phyloP scores from a whole-genome alignment of 2,888 invertebrate species.

The Drosophila barbarae region DNA sequence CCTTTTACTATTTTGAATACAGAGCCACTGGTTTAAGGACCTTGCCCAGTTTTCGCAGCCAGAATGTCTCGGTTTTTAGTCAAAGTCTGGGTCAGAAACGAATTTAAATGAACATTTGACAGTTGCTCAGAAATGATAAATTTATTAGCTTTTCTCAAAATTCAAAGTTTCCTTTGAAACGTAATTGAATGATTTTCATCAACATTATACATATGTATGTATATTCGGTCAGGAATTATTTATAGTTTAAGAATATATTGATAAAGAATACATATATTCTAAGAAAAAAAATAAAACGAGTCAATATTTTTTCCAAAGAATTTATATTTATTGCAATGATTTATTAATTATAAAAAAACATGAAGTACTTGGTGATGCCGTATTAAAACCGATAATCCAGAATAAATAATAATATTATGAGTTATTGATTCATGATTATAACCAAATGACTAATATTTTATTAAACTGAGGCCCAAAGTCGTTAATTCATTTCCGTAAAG shows the following conservation, averaged over 20 bases:
- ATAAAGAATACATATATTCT: neutral
- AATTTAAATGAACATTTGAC: constrained; percentile 1
- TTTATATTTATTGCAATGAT: neutral
- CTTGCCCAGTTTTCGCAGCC: constrained; percentile 12
- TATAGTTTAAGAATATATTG: neutral
- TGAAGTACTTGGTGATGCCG: neutral
- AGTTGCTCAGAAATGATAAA: neutral
- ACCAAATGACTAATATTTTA: neutral
- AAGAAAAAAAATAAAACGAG: neutral
- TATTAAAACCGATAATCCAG: neutral
- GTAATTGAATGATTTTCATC: neutral
- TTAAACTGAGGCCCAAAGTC: neutral
- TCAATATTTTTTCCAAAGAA: neutral
- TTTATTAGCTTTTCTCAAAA: neutral
- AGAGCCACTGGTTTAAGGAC: constrained; percentile 15
- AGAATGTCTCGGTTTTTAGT: constrained; percentile 7
- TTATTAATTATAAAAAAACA: neutral
- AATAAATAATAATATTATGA: neutral
- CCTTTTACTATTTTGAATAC: neutral
- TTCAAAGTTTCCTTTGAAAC: neutral
- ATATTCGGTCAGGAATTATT: neutral
- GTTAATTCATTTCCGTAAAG: neutral
- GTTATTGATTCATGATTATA: neutral
- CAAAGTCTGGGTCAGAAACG: constrained; percentile 3
- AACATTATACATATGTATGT: neutral